These are phyloP conservation scores for Mesochorus sp. DNA, from an alignment of 2,888 invertebrate genomes.

Conservation along the genomic window DNA sequence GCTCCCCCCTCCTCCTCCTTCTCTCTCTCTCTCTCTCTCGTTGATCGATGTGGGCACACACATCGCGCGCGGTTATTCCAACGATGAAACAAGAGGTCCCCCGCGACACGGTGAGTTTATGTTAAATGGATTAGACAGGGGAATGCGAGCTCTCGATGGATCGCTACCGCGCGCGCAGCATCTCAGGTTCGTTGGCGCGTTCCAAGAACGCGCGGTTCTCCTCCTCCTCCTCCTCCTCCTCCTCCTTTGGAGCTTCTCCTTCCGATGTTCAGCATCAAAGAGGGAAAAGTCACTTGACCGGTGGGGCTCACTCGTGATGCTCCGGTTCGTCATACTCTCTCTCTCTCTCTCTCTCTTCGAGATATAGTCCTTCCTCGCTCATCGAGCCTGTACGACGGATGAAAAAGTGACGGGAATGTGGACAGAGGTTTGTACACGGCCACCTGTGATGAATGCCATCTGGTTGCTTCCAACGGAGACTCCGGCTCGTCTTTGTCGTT, in stretches of 20 bases:
- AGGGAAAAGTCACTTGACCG: conserved; percentile 1
- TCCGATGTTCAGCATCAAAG: conserved; percentile 2
- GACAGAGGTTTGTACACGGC: conserved; percentile 37
- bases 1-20: not conserved
- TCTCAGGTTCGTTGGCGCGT: conserved; percentile 54
- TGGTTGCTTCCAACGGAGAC: conserved; percentile 37
- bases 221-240: conserved; percentile 23
- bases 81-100: conserved; percentile 58
- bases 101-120: conserved; percentile 74
- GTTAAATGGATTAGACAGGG: conserved; percentile 81
- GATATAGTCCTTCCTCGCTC: conserved; percentile 14
- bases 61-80: conserved; percentile 32
- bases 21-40: not conserved
- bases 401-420: conserved; percentile 61
- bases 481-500: not conserved
- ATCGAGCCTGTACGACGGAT: conserved; percentile 14
- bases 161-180: conserved; percentile 67
- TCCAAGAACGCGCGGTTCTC: conserved; percentile 55
- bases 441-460: conserved; percentile 61
- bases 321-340: not conserved
- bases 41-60: too few relatives aligned
- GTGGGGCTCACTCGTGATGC: too few relatives aligned
- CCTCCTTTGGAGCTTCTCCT: conserved; percentile 32
- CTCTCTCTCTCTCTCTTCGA: conserved; percentile 1
- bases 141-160: conserved; percentile 79